Base-by-base conservation (phyloP, 1,140 invertebrate genomes). In the Drosophila ironensis region DNA sequence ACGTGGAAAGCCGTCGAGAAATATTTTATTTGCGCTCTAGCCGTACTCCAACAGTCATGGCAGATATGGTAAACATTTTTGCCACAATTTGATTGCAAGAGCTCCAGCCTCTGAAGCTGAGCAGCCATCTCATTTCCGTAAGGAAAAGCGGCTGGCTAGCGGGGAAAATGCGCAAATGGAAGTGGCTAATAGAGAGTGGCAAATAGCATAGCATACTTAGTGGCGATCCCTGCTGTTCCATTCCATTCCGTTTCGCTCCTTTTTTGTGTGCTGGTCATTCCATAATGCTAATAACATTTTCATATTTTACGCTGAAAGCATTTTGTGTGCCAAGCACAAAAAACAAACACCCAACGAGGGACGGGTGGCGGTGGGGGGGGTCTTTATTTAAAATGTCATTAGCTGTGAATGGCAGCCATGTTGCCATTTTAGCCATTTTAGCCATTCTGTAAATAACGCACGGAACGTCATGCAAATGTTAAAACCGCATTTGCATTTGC, bases 391-490 rank as follows among this genome's bases (percentile, higher is more conserved):
- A 73, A 73, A 73, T 57, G 71, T 72, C 81, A 86, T 86, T 86
- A 86, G 74, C 73, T 63, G 64, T 52, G 60, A 60, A 67, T 74
- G 78, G 70, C 64, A 84, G 80, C 57, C 74, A 68, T 86, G 80
- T 75, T 86, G 75, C 50, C 48, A 51, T 51, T 50, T 50, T 38
- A 38, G 56, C 19, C 77, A 77, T 70, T 73, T 84, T 64, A 70
- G 67, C 61, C 67, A 86, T 87, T 75, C 61, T 57, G 71, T 72
- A 72, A 86, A 86, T 72, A 87, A 70, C 52, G 66, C 27, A 45
- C 66, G 25, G 24, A 59, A 72, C 71, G 61, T 86, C 61, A 86
- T 80, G 80, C 71, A 86, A 86, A 87, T 87, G 80, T 69, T 86
- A 48, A 72, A 86, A 75, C 71, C 81, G 64, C 78, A 84, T 77